Evolutionary conservation across 2,888 invertebrate species (phyloP).

Genomic region (Ypsolopha scabrella): DNA sequence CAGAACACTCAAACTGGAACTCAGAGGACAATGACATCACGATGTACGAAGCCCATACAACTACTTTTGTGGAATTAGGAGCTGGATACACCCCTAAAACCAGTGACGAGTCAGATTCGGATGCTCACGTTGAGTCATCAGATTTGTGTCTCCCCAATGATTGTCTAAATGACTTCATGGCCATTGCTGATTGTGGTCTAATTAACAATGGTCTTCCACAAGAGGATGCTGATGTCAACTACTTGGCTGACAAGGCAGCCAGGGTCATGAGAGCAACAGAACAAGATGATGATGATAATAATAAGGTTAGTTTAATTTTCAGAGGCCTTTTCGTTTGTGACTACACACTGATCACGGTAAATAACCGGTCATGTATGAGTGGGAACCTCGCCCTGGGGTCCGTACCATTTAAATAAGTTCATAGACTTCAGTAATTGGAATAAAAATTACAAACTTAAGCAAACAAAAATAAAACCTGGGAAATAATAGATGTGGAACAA

Average conservation of each 20-base stretch:
- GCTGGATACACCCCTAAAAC: slow-evolving; percentile 26
- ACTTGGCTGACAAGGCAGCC: slow-evolving; percentile 54
- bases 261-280: slow-evolving; percentile 58
- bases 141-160: slow-evolving; percentile 57
- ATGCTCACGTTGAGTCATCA: slow-evolving; percentile 48
- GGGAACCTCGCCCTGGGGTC: no score
- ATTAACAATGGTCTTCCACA: slow-evolving; percentile 34
- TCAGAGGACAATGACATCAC: slow-evolving; percentile 54
- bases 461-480: no score
- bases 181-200: slow-evolving; percentile 45
- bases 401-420: no score
- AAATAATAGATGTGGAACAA: no score
- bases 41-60: slow-evolving; percentile 64
- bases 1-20: slow-evolving; percentile 24
- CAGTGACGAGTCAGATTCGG: slow-evolving; percentile 55
- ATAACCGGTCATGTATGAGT: no score
- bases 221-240: slow-evolving; percentile 52
- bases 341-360: no score
- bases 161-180: slow-evolving; percentile 57
- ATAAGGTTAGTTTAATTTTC: slow-evolving; percentile 8
- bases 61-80: slow-evolving; percentile 43
- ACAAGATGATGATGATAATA: slow-evolving; percentile 28
- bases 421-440: no score
- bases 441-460: no score
- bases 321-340: no score